Evolutionary conservation across 2,888 invertebrate genomes (phyloP).

Genomic region (Heliconius ethilla): DNA sequence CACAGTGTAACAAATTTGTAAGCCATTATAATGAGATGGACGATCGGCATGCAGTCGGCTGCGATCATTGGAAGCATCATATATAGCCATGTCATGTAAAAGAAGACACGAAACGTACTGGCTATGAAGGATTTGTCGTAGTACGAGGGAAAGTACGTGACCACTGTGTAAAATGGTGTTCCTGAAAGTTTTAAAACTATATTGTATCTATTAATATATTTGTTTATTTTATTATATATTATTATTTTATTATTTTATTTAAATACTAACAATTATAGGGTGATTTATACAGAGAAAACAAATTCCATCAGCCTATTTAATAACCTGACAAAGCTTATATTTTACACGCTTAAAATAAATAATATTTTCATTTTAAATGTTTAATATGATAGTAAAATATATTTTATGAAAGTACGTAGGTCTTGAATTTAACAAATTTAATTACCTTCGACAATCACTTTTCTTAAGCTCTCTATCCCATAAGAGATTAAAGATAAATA

Average conservation of each 20-base stretch:
- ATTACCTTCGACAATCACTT: slow-evolving; percentile 62
- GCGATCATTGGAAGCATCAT: slow-evolving; percentile 78
- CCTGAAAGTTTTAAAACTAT: slow-evolving; percentile 51
- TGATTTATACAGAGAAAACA: no score
- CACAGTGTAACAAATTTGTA: slow-evolving; percentile 69
- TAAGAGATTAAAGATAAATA: slow-evolving; percentile 67
- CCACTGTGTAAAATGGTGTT: slow-evolving; percentile 72
- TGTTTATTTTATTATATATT: no score
- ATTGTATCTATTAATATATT: no score
- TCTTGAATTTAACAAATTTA: not conserved
- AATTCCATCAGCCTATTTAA: no score
- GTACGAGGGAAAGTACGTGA: slow-evolving; percentile 69
- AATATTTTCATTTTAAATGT: no score
- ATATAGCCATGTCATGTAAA: slow-evolving; percentile 70
- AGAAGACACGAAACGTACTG: slow-evolving; percentile 62
- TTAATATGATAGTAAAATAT: no score
- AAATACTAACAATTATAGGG: no score
- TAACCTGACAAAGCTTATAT: no score
- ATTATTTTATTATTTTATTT: no score
- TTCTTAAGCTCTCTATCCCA: slow-evolving; percentile 67
- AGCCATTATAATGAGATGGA: slow-evolving; percentile 64
- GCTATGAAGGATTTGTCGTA: slow-evolving; percentile 60
- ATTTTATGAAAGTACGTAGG: not conserved
- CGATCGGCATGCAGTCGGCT: slow-evolving; percentile 71
- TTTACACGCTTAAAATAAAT: no score